Conservation (phyloP, 1,140 invertebrate genomes). For the Trachymyrmex cornetzi region DNA sequence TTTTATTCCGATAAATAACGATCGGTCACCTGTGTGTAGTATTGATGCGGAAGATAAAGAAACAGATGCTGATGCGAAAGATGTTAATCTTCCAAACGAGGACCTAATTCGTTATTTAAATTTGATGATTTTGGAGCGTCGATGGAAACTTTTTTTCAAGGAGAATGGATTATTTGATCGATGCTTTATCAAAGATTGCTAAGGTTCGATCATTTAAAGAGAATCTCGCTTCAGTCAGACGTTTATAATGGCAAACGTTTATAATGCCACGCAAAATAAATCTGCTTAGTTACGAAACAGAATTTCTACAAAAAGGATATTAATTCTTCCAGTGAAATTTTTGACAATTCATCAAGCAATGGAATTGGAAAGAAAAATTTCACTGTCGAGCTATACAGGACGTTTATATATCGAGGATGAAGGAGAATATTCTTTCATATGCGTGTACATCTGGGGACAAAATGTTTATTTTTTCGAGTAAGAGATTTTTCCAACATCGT, state of each 20-base stretch:
- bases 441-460: slow-evolving; percentile 68
- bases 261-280: neutral
- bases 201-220: slow-evolving; percentile 67
- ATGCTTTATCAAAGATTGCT: slow-evolving; percentile 76
- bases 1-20: neutral
- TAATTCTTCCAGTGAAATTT: neutral
- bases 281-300: neutral
- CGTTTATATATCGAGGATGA: slow-evolving; percentile 72
- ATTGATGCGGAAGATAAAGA: neutral
- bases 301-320: neutral
- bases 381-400: slow-evolving; percentile 71
- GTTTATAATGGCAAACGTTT: neutral
- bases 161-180: slow-evolving; percentile 46
- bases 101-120: neutral
- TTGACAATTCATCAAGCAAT: neutral
- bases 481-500: slow-evolving; percentile 77
- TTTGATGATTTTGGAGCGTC: neutral
- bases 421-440: slow-evolving; percentile 75
- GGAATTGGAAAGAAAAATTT: slow-evolving; percentile 48
- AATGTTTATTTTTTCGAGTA: slow-evolving; percentile 76
- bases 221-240: neutral
- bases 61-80: too few relatives aligned
- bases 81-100: neutral
- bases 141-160: neutral
- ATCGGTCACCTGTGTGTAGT: neutral